Base-by-base conservation (phyloP, 1,140 invertebrate species). In the Steinernema khuongi region DNA sequence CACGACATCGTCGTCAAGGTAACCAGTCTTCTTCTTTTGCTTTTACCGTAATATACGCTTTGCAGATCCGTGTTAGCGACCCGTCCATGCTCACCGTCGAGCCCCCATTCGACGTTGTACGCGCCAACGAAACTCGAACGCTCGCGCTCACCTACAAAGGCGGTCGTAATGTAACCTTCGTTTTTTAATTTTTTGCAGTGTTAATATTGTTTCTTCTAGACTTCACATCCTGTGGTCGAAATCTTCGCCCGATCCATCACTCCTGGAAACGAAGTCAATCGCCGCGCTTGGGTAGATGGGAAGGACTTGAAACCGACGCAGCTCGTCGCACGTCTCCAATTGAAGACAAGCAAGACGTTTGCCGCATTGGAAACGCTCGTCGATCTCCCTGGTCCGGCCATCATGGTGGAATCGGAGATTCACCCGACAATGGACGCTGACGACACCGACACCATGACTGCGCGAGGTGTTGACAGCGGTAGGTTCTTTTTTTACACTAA, bases 201-300 rank as follows among this genome's bases (percentile, higher is more conserved):
- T 11, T n/a, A 41, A 7, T 22, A 22, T 60, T 22, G 22, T 22
- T 60, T 4, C 26, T 7, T 60, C 26, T 22, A 60, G 50, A 26
- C 4, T 7, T n/a, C 11, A 14, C 19, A 7, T 11, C 50, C 50
- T 11, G 26, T 22, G 11, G 26, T 60, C 19, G 50, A 60, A 14
- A 60, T 60, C 50, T 60, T n/a, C 50, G 50, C 50, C 26, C 50
- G 50, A 14, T n/a, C 50, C 11, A 60, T 60, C 50, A 60, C 50
- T 60, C 50, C 50, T 22, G 50, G 26, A 22, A 60, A 60, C 22
- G 50, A 60, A 22, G 14, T 4, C 7, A 60, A 26, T 26, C 50
- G 50, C 7, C 11, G 50, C 11, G 22, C 50, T 4, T 60, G 50
- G 50, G 26, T 60, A 14, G 50, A 60, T 22, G 22, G 50, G 14